Evolutionary conservation across 2,888 invertebrate genomes (phyloP), one percentile per base, ranked within the genome.

Genomic region (Brachyopa scutellaris): DNA sequence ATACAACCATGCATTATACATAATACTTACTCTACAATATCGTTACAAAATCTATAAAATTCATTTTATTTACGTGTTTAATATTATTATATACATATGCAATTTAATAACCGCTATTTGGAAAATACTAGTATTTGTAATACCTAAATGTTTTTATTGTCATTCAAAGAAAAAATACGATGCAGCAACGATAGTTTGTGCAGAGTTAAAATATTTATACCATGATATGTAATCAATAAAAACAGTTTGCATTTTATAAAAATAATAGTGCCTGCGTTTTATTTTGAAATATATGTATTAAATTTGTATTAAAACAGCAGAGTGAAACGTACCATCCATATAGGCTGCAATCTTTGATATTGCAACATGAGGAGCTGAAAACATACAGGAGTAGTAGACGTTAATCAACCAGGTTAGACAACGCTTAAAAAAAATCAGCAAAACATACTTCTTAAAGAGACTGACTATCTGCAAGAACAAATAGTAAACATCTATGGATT

Each of bases 211-310:
- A 53, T 9, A 38, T 21, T 38, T 11, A 36, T 11, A 33, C 33
- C 55, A 57, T 49, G 21, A 38, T 47, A 69, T 57, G 47, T 17
- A 69, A 69, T 59, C 57, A 36, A 55, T 9, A 45, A 36, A 17
- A 47, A 57, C n/a, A n/a, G n/a, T n/a, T n/a, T 26, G 31, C 13
- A 69, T 59, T 69, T 69, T 67, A 55, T 55, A 45, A 53, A 47
- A 67, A 55, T 2, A 26, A 26, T 3, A 5, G 26, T 26, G 26
- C 6, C 26, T 6, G 0, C 17, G 8, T 19, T 8, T 0, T 19
- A 8, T 0, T 42, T 15, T 42, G 42, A 2, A 19, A 17, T 36
- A 8, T 13, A 11, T 2, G 2, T 2, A 3, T 11, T 36, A 36
- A 36, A 11, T 36, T 36, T 0, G 13, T 2, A 29, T 29, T 9